A percentile compares a stretch with the other conserved stretches of the same genome.
Evolutionary conservation across 1,140 invertebrate genomes (phyloP).

Genomic region (Bradysia coprophila): DNA sequence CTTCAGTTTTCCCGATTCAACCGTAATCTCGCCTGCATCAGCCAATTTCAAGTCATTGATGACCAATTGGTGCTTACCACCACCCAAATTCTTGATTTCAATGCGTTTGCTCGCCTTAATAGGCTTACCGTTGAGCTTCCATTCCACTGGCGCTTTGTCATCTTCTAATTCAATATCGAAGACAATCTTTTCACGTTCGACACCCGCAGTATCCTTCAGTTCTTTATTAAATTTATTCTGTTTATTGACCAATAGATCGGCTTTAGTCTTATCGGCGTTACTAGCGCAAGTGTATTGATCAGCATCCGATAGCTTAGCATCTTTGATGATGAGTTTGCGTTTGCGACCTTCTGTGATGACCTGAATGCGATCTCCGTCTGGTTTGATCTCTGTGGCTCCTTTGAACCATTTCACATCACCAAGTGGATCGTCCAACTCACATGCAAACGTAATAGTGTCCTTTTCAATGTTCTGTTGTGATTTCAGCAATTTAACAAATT

Average conservation of each 20-base stretch:
- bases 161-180: conserved; percentile 88
- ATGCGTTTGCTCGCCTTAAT: conserved; percentile 49
- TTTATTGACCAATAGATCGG: conserved; percentile 83
- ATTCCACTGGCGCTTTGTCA: conserved; percentile 78
- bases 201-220: conserved; percentile 75
- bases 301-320: conserved; percentile 80
- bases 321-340: conserved; percentile 81
- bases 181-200: conserved; percentile 78
- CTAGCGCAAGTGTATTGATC: conserved; percentile 78
- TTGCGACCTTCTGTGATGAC: conserved; percentile 81
- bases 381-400: conserved; percentile 67
- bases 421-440: conserved; percentile 88
- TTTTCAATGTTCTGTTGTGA: conserved; percentile 86
- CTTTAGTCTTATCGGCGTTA: conserved; percentile 82
- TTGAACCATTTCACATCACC: conserved; percentile 95
- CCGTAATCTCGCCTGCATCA: conserved; percentile 72
- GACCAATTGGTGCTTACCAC: conserved; percentile 77
- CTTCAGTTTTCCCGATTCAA: conserved; percentile 60
- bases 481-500: conserved; percentile 91
- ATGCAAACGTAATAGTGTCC: conserved; percentile 80
- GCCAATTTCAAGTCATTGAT: conserved; percentile 65
- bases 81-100: conserved; percentile 78
- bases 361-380: conserved; percentile 74
- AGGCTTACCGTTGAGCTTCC: conserved; percentile 80
- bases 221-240: conserved; percentile 93